Evolutionary conservation across 2,113 vertebrate genomes (phyloP).

Genomic region (Cyprinus carpio): DNA sequence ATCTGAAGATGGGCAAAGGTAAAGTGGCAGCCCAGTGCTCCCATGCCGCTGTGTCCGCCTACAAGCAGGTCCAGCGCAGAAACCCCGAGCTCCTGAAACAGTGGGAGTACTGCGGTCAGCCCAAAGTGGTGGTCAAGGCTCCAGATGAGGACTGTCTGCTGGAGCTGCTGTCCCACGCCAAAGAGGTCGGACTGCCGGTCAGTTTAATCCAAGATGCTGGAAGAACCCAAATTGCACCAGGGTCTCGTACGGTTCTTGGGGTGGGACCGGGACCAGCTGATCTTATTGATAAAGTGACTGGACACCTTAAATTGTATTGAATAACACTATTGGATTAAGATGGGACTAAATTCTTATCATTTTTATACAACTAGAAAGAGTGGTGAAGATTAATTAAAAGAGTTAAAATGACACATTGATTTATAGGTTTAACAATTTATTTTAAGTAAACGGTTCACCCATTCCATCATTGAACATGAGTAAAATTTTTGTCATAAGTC

Average conservation of each 20-base stretch:
- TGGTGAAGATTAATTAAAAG: conserved; percentile 31
- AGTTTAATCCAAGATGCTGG: conserved; percentile 96
- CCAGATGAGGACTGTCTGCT: conserved; percentile 85
- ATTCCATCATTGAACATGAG: conserved; percentile 34
- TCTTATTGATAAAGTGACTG: conserved; percentile 88
- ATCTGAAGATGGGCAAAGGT: conserved; percentile 97
- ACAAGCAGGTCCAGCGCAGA: conserved; percentile 85
- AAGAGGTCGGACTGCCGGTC: conserved; percentile 82
- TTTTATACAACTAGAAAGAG: not conserved
- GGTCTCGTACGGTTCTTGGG: conserved; percentile 90
- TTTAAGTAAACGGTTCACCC: conserved; percentile 47
- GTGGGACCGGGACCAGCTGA: conserved; percentile 89
- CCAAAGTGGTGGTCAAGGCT: conserved; percentile 92
- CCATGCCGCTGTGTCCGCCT: conserved; percentile 91
- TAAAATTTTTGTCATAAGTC: conserved; percentile 36
- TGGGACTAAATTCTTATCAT: not conserved
- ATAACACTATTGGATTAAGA: conserved; percentile 4
- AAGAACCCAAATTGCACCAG: conserved; percentile 91
- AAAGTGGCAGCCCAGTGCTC: conserved; percentile 94
- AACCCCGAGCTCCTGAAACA: conserved; percentile 86
- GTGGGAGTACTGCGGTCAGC: conserved; percentile 95
- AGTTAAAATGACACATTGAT: conserved; percentile 22
- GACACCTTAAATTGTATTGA: conserved; percentile 91
- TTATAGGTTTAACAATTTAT: conserved; percentile 49
- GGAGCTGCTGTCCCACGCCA: conserved; percentile 82